These are phyloP conservation scores for Patiria miniata DNA, from an alignment of 35 echinoderm and acorn worm species.

Conservation along the genomic window DNA sequence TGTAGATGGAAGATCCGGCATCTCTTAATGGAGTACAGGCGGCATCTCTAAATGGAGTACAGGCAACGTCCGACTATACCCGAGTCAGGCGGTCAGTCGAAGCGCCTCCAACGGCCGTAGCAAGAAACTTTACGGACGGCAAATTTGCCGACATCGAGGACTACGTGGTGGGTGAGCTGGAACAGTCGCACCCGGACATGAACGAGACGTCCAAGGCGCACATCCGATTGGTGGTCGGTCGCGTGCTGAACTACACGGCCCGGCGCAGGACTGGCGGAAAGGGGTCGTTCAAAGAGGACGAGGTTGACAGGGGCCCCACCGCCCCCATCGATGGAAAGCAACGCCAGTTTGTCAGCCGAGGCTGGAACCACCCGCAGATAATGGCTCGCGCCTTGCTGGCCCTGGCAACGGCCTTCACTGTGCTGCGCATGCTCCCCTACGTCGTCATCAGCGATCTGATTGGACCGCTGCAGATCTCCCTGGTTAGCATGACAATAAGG, in stretches of 20 bases:
- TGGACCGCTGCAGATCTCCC: conserved; percentile 75
- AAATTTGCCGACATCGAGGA: not conserved
- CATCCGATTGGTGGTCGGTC: not conserved
- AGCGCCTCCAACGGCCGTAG: not conserved
- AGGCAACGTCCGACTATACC: too few relatives aligned
- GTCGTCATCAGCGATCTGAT: conserved; percentile 66
- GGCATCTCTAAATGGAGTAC: too few relatives aligned
- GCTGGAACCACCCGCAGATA: conserved; percentile 43
- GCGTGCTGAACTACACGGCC: not conserved
- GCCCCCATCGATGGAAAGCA: not conserved
- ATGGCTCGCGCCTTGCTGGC: conserved; percentile 59
- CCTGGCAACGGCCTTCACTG: conserved; percentile 47
- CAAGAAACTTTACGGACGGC: not conserved
- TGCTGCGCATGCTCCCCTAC: conserved; percentile 66
- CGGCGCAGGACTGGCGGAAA: not conserved
- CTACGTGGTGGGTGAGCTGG: not conserved
- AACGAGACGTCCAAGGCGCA: conserved; percentile 3
- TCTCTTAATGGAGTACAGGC: too few relatives aligned
- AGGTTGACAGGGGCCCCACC: not conserved
- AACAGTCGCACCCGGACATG: not conserved
- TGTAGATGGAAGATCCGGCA: too few relatives aligned
- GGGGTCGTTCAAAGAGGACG: not conserved
- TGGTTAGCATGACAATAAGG: conserved; percentile 62
- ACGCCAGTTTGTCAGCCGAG: not conserved
- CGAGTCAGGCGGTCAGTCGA: not conserved